Percentiles rank a stretch among this genome's conserved stretches.
phyloP scores from a whole-genome alignment of 92 coral and sea anemone genomes.

The Pocillopora grandis region DNA sequence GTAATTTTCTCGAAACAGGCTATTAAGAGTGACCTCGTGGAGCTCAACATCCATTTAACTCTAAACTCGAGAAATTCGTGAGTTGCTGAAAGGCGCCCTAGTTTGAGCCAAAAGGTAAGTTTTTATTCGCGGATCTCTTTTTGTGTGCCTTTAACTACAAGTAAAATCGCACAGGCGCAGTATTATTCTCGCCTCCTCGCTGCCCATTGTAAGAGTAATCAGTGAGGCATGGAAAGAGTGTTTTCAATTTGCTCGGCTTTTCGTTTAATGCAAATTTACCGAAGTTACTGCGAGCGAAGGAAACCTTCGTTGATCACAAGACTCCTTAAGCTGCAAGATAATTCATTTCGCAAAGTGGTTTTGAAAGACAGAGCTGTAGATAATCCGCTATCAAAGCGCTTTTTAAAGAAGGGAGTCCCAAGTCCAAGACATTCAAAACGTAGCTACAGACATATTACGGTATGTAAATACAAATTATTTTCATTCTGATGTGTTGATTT shows the following conservation, averaged over 20 bases:
- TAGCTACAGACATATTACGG: no score
- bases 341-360: no score
- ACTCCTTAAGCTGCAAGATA: not conserved
- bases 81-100: not conserved
- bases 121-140: not conserved
- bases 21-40: not conserved
- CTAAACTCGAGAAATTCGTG: not conserved
- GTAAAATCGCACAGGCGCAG: not conserved
- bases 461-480: no score
- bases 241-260: not conserved
- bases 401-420: no score
- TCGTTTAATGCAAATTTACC: constrained; percentile 22
- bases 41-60: not conserved
- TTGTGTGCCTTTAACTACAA: not conserved
- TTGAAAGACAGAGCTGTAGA: no score
- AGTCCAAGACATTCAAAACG: no score
- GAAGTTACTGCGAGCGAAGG: not conserved
- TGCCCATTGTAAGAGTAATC: not conserved
- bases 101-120: not conserved
- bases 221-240: not conserved
- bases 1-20: not conserved
- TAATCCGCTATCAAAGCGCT: no score
- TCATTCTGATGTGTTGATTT: no score
- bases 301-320: not conserved
- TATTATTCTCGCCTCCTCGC: not conserved